These are phyloP conservation scores for Urocynchramus pylzowi DNA, from an alignment of 2,113 vertebrate species.

Conservation along the genomic window DNA sequence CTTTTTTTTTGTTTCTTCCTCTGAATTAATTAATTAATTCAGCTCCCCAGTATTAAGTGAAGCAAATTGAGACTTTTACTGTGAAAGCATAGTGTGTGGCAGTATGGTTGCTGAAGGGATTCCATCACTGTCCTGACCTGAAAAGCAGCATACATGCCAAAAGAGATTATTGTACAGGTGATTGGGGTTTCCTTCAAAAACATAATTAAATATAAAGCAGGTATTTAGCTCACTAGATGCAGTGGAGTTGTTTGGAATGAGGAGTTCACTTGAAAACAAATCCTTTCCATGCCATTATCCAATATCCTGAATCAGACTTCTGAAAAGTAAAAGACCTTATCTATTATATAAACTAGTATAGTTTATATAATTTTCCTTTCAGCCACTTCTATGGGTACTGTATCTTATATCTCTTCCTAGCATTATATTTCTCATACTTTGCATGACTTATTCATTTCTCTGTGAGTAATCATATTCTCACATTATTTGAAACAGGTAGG, in stretches of 20 bases:
- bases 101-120: neutral
- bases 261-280: neutral
- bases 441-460: neutral
- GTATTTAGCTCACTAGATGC: neutral
- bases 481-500: conserved; percentile 82
- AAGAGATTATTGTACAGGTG: neutral
- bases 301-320: neutral
- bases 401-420: neutral
- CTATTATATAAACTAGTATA: neutral
- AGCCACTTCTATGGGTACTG: neutral
- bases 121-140: neutral
- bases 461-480: neutral
- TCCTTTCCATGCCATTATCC: neutral
- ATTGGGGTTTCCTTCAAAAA: neutral
- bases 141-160: neutral
- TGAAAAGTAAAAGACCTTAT: neutral
- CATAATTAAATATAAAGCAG: neutral
- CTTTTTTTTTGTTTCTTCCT: neutral
- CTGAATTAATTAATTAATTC: neutral
- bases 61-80: neutral
- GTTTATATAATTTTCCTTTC: too few relatives aligned
- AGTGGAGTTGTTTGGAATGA: neutral
- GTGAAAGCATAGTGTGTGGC: neutral
- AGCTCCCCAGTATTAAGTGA: neutral
- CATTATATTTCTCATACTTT: neutral